Evolutionary conservation across 2,113 vertebrate genomes (phyloP).

Genomic region (Peromyscus polionotus): DNA sequence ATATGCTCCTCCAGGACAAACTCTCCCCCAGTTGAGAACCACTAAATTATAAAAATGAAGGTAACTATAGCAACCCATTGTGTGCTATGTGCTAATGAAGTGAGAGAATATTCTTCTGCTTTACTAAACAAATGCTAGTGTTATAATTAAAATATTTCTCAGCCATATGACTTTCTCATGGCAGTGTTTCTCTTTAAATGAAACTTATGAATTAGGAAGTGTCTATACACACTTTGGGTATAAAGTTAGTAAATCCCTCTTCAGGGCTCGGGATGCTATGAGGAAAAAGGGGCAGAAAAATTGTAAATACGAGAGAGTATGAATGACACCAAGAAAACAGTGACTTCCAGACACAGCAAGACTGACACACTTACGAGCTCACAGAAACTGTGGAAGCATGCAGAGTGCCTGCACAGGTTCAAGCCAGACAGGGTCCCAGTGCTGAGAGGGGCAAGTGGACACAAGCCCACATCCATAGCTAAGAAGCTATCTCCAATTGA

Average conservation of each 20-base stretch:
- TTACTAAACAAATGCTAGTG: slow-evolving; percentile 74
- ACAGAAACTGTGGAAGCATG: not conserved
- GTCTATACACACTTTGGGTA: not conserved
- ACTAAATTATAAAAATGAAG: slow-evolving; percentile 44
- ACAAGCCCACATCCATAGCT: not conserved
- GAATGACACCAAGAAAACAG: not conserved
- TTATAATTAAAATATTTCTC: slow-evolving; percentile 73
- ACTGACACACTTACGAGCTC: not conserved
- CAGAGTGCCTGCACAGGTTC: not conserved
- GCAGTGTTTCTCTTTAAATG: not conserved
- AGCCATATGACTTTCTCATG: slow-evolving; percentile 16
- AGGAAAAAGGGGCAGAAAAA: not conserved
- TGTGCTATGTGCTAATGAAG: slow-evolving; percentile 77
- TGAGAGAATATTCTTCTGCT: slow-evolving; percentile 70
- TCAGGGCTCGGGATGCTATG: not conserved
- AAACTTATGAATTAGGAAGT: not conserved
- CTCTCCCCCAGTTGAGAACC: not conserved
- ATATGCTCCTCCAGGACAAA: not conserved
- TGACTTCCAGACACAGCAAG: not conserved
- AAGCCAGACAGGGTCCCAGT: not conserved
- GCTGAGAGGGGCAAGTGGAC: not conserved
- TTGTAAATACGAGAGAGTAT: not conserved
- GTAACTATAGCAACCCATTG: slow-evolving; percentile 41
- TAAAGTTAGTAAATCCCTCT: not conserved
- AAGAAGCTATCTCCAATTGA: not conserved